Evolutionary conservation across 2,797 vertebrate genomes (phyloP).

Genomic region (Phoeniculus purpureus): DNA sequence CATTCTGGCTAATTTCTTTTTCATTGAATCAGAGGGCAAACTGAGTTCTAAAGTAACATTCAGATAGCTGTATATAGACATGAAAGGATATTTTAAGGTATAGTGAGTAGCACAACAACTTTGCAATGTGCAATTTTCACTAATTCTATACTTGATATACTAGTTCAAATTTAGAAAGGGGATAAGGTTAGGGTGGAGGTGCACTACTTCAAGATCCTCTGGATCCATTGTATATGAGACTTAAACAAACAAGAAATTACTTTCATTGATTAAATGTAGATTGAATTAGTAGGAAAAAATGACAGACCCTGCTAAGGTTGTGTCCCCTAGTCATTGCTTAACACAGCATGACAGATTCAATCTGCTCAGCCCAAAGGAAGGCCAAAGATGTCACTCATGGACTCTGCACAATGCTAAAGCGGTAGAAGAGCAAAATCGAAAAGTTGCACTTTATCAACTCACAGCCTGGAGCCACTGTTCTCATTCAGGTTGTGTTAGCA

Average conservation of each 20-base stretch:
- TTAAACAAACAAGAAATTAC: constrained; percentile 90
- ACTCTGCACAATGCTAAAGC: constrained; percentile 74
- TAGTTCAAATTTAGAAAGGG: constrained; percentile 57
- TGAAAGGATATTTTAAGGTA: background rate
- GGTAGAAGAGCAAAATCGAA: constrained; percentile 80
- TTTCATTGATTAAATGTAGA: constrained; percentile 90
- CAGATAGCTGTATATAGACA: constrained; percentile 37
- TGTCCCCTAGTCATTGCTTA: constrained; percentile 87
- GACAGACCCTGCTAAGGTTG: constrained; percentile 81
- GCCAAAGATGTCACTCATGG: constrained; percentile 82
- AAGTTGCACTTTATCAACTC: constrained; percentile 86
- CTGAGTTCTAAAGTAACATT: constrained; percentile 21
- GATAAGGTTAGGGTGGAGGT: constrained; percentile 70
- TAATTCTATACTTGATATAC: constrained; percentile 43
- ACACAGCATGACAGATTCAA: constrained; percentile 88
- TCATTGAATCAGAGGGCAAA: background rate
- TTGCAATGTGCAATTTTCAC: constrained; percentile 40
- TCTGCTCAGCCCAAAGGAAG: constrained; percentile 83
- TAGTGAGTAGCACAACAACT: background rate
- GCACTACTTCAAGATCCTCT: constrained; percentile 71
- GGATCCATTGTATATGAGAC: constrained; percentile 73
- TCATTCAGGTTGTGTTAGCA: constrained; percentile 80
- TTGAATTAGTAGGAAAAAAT: constrained; percentile 86
- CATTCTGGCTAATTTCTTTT: background rate
- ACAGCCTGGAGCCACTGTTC: constrained; percentile 85